These are phyloP conservation scores for Bothrops jararaca DNA, from an alignment of 2,113 vertebrate genomes.

Conservation along the genomic window DNA sequence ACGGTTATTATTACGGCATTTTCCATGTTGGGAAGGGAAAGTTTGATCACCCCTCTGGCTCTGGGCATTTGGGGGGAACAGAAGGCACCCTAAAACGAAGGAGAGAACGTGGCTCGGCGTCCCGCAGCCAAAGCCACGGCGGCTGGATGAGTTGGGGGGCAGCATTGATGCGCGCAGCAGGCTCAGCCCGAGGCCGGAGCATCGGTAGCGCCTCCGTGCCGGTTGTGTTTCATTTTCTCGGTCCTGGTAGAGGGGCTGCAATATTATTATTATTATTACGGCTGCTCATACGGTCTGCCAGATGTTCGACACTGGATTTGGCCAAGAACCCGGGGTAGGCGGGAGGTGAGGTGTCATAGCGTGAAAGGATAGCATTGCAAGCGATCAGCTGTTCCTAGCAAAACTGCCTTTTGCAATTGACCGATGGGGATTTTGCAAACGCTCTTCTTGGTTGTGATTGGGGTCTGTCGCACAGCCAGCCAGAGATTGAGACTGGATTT, in stretches of 20 bases:
- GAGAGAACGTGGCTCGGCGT: background rate
- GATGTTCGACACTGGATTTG: background rate
- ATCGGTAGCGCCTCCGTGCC: background rate
- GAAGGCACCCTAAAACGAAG: background rate
- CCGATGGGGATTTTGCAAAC: too few species aligned
- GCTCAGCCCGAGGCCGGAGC: background rate
- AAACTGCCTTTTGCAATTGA: too few species aligned
- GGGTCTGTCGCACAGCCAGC: too few species aligned
- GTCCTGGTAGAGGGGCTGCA: background rate
- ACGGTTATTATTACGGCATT: background rate
- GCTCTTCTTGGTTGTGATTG: too few species aligned
- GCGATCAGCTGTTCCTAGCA: too few species aligned
- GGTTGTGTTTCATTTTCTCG: background rate
- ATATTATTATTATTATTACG: too few species aligned
- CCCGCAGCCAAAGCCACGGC: too few species aligned
- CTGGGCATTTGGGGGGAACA: rapidly evolving
- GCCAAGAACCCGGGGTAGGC: background rate
- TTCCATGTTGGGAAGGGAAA: background rate
- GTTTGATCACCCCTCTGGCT: background rate
- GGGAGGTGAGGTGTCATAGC: background rate
- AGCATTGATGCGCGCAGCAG: background rate
- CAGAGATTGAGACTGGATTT: too few species aligned
- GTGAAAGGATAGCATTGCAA: too few species aligned
- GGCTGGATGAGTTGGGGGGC: background rate
- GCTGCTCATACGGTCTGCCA: background rate